These are phyloP conservation scores for Anticlea derivata DNA, from an alignment of 2,888 invertebrate genomes.

Conservation along the genomic window DNA sequence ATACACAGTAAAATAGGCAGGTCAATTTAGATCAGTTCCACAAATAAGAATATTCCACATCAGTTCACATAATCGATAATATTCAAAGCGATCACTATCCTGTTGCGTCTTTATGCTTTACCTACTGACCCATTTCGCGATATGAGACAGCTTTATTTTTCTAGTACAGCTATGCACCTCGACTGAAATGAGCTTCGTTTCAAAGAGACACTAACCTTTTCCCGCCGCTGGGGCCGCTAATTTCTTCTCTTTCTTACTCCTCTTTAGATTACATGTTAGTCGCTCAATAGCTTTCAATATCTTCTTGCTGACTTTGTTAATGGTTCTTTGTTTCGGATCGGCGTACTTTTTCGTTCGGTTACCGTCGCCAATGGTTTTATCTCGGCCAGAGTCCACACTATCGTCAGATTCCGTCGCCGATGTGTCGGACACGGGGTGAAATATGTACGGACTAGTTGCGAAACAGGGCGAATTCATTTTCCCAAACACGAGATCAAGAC, in stretches of 20 bases:
- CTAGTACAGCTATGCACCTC: constrained; percentile 14
- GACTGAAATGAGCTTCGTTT: constrained; percentile 21
- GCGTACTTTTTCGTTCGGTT: constrained; percentile 68
- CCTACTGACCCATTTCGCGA: constrained; percentile 30
- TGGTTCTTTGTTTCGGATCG: constrained; percentile 78
- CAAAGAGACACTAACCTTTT: constrained; percentile 43
- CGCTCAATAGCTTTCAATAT: constrained; percentile 74
- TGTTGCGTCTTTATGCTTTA: constrained; percentile 19
- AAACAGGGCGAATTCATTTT: constrained; percentile 76
- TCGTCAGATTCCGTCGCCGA: constrained; percentile 78
- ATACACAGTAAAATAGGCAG: too few species aligned
- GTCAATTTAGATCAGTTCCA: constrained; percentile 23
- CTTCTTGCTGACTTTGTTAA: constrained; percentile 79
- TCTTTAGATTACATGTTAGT: constrained; percentile 72
- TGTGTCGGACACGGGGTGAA: constrained; percentile 73
- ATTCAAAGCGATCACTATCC: constrained; percentile 27
- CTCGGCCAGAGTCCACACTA: constrained; percentile 68
- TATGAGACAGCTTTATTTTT: constrained; percentile 23
- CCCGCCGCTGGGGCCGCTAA: constrained; percentile 41
- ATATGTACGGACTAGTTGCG: constrained; percentile 68
- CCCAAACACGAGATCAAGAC: constrained; percentile 23
- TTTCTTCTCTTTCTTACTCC: constrained; percentile 59
- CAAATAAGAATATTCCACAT: constrained; percentile 22
- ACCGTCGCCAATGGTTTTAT: constrained; percentile 65
- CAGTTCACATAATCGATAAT: constrained; percentile 31